phyloP scores from a whole-genome alignment of 2,888 invertebrate genomes.

The Tuberolachnus salignus region DNA sequence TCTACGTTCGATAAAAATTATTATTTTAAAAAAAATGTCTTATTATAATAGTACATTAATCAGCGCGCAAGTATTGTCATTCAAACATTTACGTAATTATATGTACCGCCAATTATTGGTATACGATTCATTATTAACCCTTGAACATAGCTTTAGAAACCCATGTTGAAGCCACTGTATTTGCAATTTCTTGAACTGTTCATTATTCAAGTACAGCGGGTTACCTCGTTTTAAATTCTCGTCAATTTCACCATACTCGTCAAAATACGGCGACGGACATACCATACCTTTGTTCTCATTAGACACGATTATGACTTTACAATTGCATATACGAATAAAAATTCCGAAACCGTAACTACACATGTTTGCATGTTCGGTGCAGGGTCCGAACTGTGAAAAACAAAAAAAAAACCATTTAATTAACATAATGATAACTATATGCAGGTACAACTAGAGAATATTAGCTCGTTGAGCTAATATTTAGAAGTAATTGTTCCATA shows the following conservation, averaged over 20 bases:
- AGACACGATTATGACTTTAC: constrained; percentile 87
- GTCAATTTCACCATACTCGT: constrained; percentile 97
- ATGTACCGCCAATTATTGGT: too few species aligned
- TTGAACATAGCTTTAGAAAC: too few species aligned
- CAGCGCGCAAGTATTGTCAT: too few species aligned
- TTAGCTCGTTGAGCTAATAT: too few species aligned
- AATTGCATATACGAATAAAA: constrained; percentile 93
- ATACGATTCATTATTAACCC: too few species aligned
- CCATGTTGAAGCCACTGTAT: constrained; percentile 91
- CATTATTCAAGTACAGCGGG: constrained; percentile 84
- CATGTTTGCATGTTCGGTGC: constrained; percentile 85
- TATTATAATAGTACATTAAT: too few species aligned
- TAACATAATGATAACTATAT: too few species aligned
- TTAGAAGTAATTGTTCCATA: too few species aligned
- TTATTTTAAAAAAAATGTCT: too few species aligned
- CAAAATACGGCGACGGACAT: constrained; percentile 91
- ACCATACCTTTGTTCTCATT: constrained; percentile 86
- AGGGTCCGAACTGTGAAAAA: constrained; percentile 77
- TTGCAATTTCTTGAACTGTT: constrained; percentile 84
- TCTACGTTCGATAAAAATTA: too few species aligned
- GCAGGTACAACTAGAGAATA: too few species aligned
- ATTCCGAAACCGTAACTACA: constrained; percentile 94
- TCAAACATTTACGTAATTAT: too few species aligned
- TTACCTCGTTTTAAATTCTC: constrained; percentile 94
- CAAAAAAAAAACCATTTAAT: background rate